phyloP scores from a whole-genome alignment of 1,140 invertebrate genomes.

The Drosophila sulfurigaster region DNA sequence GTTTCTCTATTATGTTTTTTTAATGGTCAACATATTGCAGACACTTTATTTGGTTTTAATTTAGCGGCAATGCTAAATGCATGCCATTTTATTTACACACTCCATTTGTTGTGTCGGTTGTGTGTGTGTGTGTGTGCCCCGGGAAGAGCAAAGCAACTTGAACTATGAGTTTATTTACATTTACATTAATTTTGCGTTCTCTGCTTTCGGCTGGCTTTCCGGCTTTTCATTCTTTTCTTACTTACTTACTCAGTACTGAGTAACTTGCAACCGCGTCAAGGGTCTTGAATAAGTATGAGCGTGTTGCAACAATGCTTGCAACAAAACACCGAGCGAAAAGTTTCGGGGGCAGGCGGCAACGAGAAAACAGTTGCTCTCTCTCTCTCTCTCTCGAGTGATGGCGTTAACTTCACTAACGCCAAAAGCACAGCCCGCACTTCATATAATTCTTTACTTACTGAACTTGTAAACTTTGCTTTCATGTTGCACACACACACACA shows the following conservation, averaged over 20 bases:
- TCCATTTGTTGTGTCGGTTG: conserved; percentile 45
- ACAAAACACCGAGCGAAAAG: conserved; percentile 9
- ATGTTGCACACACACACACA: neutral
- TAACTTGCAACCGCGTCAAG: conserved; percentile 33
- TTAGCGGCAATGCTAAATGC: conserved; percentile 54
- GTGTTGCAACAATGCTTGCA: conserved; percentile 32
- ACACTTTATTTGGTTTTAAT: conserved; percentile 63
- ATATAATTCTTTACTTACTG: conserved; percentile 59
- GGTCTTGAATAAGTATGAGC: conserved; percentile 51
- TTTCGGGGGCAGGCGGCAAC: neutral
- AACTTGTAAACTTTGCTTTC: conserved; percentile 56
- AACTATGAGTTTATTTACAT: conserved; percentile 66
- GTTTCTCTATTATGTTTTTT: conserved; percentile 28
- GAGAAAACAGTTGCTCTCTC: conserved; percentile 35
- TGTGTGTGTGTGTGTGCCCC: no score
- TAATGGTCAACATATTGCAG: conserved; percentile 53
- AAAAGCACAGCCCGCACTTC: conserved; percentile 48
- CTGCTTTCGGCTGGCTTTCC: conserved; percentile 18
- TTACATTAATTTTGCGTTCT: conserved; percentile 54
- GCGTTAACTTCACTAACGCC: conserved; percentile 54
- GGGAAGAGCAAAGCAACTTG: conserved; percentile 27
- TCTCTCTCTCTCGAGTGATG: conserved; percentile 5
- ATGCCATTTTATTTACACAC: conserved; percentile 58
- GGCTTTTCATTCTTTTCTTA: conserved; percentile 18
- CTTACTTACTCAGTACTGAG: conserved; percentile 2